phyloP scores from a whole-genome alignment of 2,888 invertebrate species.

The Drosophila hamatofila region DNA sequence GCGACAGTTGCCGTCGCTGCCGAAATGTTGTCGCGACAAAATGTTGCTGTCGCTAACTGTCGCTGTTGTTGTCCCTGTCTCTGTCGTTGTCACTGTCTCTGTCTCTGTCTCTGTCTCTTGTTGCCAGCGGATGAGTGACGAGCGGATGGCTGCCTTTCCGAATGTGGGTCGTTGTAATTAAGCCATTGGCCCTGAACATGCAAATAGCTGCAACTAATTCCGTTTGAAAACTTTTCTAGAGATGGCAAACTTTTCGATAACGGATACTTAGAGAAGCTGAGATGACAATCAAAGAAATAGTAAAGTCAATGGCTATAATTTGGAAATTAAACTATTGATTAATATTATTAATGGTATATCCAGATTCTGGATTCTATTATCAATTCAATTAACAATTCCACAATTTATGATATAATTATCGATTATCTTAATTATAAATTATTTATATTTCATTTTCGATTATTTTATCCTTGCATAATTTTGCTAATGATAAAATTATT shows the following conservation, averaged over 20 bases:
- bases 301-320: neutral
- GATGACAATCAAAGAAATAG: neutral
- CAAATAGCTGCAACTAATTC: conserved; percentile 28
- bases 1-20: conserved; percentile 74
- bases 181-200: conserved; percentile 48
- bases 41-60: conserved; percentile 70
- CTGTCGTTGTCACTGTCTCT: conserved; percentile 28
- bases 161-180: conserved; percentile 54
- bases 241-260: neutral
- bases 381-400: neutral
- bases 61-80: conserved; percentile 34
- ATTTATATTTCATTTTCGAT: no score
- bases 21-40: conserved; percentile 72
- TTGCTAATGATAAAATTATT: no score
- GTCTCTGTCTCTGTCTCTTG: conserved; percentile 39
- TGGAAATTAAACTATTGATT: neutral
- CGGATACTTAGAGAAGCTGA: neutral
- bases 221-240: neutral
- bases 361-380: neutral
- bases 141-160: conserved; percentile 39
- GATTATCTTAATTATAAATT: neutral
- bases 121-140: conserved; percentile 45
- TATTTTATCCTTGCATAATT: no score
- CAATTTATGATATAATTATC: neutral
- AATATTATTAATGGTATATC: neutral